phyloP scores from a whole-genome alignment of 2,797 vertebrate genomes.

The Thamnophis elegans region DNA sequence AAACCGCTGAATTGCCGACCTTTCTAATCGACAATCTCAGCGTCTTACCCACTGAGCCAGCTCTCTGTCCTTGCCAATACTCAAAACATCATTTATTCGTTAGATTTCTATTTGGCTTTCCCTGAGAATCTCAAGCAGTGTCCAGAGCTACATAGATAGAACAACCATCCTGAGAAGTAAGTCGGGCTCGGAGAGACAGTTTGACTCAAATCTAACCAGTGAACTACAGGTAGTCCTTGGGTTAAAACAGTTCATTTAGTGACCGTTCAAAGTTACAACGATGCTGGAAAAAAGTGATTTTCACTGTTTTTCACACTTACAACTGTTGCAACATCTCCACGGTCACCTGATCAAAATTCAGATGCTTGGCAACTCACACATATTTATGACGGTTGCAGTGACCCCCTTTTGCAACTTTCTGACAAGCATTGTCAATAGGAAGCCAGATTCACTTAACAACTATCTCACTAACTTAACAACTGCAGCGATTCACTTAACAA shows the following conservation, averaged over 20 bases:
- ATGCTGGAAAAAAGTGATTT: background rate
- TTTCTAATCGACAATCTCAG: too few relatives aligned
- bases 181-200: background rate
- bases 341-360: background rate
- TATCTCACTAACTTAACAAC: too few relatives aligned
- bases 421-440: background rate
- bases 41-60: too few relatives aligned
- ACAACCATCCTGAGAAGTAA: background rate
- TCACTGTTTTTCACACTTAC: background rate
- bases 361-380: background rate
- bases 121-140: background rate
- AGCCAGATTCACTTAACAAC: background rate
- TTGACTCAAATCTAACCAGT: background rate
- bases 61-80: background rate
- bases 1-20: too few relatives aligned
- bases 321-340: background rate
- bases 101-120: background rate
- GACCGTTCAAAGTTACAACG: background rate
- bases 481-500: background rate
- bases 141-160: background rate
- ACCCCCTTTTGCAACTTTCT: too few relatives aligned
- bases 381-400: background rate
- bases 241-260: background rate
- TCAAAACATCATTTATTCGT: background rate
- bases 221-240: background rate